These are phyloP conservation scores for Ariopsis seemanni DNA, from an alignment of 2,113 vertebrate genomes.

Conservation along the genomic window DNA sequence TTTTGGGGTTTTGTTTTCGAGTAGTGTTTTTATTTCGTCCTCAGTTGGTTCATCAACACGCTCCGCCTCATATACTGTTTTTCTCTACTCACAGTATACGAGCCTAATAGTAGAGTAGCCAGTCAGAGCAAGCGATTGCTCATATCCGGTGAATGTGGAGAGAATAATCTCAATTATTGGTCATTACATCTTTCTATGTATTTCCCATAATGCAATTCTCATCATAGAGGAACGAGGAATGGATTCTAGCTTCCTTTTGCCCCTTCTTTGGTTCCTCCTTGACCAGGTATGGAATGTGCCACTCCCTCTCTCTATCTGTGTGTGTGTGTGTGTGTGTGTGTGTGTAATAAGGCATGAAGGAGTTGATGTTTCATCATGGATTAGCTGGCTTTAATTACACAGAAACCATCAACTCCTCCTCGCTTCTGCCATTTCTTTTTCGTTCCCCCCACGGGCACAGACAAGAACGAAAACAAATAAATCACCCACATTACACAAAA, in stretches of 20 bases:
- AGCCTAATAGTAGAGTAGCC: too few species aligned
- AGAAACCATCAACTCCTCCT: conserved; percentile 48
- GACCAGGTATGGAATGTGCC: conserved; percentile 62
- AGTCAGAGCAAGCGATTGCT: too few species aligned
- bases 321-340: conserved; percentile 38
- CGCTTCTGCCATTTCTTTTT: neutral
- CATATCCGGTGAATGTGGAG: too few species aligned
- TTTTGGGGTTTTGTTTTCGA: too few species aligned
- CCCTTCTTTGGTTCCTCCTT: conserved; percentile 46
- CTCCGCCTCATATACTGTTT: too few species aligned
- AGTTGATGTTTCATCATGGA: conserved; percentile 46
- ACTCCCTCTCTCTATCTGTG: conserved; percentile 51
- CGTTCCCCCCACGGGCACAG: neutral
- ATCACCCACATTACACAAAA: neutral
- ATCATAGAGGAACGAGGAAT: neutral
- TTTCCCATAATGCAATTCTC: conserved; percentile 4
- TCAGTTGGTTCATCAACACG: too few species aligned
- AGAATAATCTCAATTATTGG: too few species aligned
- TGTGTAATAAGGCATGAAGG: conserved; percentile 6
- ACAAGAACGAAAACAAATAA: neutral
- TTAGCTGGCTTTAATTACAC: conserved; percentile 62
- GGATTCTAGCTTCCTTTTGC: conserved; percentile 19
- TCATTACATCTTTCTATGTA: neutral
- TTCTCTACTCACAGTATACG: too few species aligned
- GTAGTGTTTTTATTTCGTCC: too few species aligned